Evolutionary conservation across 1,140 invertebrate species (phyloP), one percentile per base, ranked within the genome.

Genomic region (Heliconius hewitsoni): DNA sequence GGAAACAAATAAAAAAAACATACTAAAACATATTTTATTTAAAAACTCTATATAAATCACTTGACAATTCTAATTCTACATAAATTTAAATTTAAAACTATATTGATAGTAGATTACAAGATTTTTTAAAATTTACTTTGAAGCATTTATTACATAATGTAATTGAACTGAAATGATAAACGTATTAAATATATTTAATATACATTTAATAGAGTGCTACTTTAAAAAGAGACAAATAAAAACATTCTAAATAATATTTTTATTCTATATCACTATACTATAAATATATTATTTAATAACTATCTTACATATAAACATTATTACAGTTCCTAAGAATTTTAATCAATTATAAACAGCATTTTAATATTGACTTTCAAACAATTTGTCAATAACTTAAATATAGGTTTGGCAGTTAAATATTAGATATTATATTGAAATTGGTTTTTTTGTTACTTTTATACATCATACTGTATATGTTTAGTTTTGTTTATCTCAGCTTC

Each of bases 21-120:
- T 30, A 66, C 23, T 66, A 66, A 6, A 66, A 66, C 60, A 30
- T 66, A 13, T 66, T 66, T 66, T 66, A 66, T 66, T 66, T 66
- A 27, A 66, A 66, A 66, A 66, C 16, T 66, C 60, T 66, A 66
- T 66, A 66, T 66, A 66, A 66, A 66, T 66, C 60, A 57, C 60
- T 66, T 66, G 30, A 66, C 60, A 66, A 66, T 66, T 27, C 9
- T 30, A 16, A 30, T 23, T 66, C 60, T 66, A 66, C 60, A 30
- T 30, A 13, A 27, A 66, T 5, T 27, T 66, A 30, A 13, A 66
- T 66, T 66, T 30, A 27, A 30, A 66, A 30, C 27, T 66, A 66
- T 66, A 30, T 30, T 30, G 23, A 27, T 18, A 30, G 60, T 66
- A 66, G 60, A 30, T 66, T 66, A 66, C 60, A 66, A 27, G 27